Evolutionary conservation across 2,797 vertebrate species (phyloP), one percentile per base, ranked within the genome.

Genomic region (Clamator glandarius): DNA sequence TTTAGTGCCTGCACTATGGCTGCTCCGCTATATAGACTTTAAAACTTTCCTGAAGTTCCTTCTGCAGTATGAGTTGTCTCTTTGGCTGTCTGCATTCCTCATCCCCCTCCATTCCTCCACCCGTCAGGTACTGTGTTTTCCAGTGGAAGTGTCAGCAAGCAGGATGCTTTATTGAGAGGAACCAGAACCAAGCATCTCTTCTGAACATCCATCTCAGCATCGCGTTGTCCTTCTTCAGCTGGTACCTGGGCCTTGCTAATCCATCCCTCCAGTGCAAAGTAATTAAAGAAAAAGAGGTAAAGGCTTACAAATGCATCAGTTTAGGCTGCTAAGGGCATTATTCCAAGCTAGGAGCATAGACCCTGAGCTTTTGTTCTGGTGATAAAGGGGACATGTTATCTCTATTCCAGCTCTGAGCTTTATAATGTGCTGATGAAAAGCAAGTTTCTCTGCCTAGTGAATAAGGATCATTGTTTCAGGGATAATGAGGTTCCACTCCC

Each of bases 381-480:
- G 44, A 95, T 90, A 89, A 97, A 95, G 83, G 70, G 74, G 67
- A 68, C 91, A 87, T 72, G 91, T 87, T 96, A 97, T 93, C 97
- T 97, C 96, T 90, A 61, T 89, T 95, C 82, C 95, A 93, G 75
- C 66, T 80, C 80, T 1, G 15, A 10, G 33, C 92, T 64, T 21
- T 93, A 92, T 91, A 96, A 94, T 31, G 26, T 4, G 1, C 48
- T 25, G 3, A 91, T 87, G 87, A 93, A 97, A 97, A 92, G 90
- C 93, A 96, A 95, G 88, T 97, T 97, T 97, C 94, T 91, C 90
- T 89, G 84, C 86, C 87, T 92, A 89, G 57, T 97, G 96, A 97
- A 96, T 95, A 91, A 97, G 85, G 70, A 96, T 86, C 89, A 95
- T 97, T 97, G 84, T 97, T 97, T 95, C 8, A 15, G 87, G 93